These are phyloP conservation scores for Drosophila mulleri DNA, from an alignment of 2,888 invertebrate genomes.

Conservation along the genomic window DNA sequence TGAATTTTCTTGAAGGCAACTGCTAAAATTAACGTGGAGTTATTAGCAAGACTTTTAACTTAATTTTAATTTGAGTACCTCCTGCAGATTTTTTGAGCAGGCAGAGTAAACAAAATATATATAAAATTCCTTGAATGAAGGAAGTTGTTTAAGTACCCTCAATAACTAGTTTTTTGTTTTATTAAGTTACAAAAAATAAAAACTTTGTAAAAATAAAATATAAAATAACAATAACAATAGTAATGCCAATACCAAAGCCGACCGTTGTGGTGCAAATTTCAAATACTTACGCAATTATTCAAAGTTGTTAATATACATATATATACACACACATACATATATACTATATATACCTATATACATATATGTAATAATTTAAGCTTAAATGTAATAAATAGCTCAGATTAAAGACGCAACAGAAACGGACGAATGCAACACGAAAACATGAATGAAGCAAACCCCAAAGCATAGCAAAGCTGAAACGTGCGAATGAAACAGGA, in stretches of 20 bases:
- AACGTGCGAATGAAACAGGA: slow-evolving; percentile 27
- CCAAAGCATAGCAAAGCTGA: slow-evolving; percentile 1
- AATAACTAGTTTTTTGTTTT: too few relatives aligned
- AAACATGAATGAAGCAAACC: background rate
- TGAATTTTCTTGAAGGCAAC: too few relatives aligned
- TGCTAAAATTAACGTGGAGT: too few relatives aligned
- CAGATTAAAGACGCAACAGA: slow-evolving; percentile 6
- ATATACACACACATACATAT: slow-evolving; percentile 22
- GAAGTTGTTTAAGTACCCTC: too few relatives aligned
- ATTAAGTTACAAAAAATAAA: too few relatives aligned
- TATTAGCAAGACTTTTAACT: too few relatives aligned
- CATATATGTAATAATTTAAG: slow-evolving; percentile 15
- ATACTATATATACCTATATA: slow-evolving; percentile 6
- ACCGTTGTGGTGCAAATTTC: slow-evolving; percentile 44
- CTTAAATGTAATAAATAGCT: slow-evolving; percentile 19
- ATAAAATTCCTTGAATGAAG: too few relatives aligned
- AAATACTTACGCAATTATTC: slow-evolving; percentile 40
- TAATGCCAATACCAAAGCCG: slow-evolving; percentile 27
- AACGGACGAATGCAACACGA: slow-evolving; percentile 54
- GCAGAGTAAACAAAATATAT: too few relatives aligned
- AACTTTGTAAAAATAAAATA: too few relatives aligned
- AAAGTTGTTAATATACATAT: slow-evolving; percentile 46
- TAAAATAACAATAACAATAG: background rate
- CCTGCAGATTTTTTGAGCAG: too few relatives aligned
- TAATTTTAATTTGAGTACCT: too few relatives aligned